Base-by-base conservation (phyloP, 1,140 invertebrate genomes). In the Drosophila hydei region DNA sequence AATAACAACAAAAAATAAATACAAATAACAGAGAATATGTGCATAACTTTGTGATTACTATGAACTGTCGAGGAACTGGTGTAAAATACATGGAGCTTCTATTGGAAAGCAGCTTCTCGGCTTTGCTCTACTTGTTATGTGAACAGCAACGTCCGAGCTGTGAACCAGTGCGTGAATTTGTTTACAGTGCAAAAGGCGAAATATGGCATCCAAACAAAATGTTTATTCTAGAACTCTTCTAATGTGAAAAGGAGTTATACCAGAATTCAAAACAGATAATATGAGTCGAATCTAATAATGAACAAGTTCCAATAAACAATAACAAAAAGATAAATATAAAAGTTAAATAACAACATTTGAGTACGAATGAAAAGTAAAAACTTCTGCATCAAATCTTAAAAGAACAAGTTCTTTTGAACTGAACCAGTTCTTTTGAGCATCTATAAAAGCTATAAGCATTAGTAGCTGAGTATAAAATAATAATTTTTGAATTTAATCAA, bases 131-230 rank as follows among this genome's bases (percentile, higher is more conserved):
- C 52, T 72, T 67, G 58, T 65, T 71, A 65, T 71, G 51, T 64
- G 60, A 54, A 63, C 59, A 56, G 60, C 51, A 64, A 50, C 38
- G 9, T 33, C 30, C 30, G 33, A 19, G 40, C 19, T 55, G 54
- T 19, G 72, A 80, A 61, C 56, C 64, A 74, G 79, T 74, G 78
- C 69, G 55, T 58, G 77, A 80, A 72, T 75, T 85, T 87, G 83
- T 87, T 87, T 87, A 87, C 81, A 87, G 72, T 80, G 76, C 68
- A 67, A 75, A 59, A 58, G 38, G 50, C 51, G 43, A 75, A 65
- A 63, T 61, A 23, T 38, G 65, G 45, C 43, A 48, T 54, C 72
- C 77, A 87, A 87, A 77, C 4, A n/a, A 23, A 25, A 21, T 5
- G 6, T 6, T 7, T 30, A 18, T 18, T 18, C 9, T 0, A 51